Percentiles rank a stretch among this genome's conserved stretches.
Evolutionary conservation across 2,797 vertebrate species (phyloP).

Genomic region (Ctenopoma multispine): DNA sequence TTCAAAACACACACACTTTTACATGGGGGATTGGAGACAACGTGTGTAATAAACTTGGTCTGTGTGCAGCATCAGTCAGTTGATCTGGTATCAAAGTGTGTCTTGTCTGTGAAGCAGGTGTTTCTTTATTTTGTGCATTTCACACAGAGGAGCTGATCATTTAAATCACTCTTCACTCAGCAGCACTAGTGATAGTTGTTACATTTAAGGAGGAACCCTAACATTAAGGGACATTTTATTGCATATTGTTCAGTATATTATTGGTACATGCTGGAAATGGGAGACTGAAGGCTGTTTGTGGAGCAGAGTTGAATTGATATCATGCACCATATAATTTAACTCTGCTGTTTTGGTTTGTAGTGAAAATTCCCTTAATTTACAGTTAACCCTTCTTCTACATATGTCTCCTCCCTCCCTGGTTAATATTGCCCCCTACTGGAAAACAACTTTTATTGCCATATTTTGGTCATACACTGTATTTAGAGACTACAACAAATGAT

Average conservation of each 20-base stretch:
- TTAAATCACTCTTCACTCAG: conserved; percentile 4
- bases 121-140: conserved; percentile 38
- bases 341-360: conserved; percentile 20
- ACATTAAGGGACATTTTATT: conserved; percentile 18
- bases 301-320: conserved; percentile 20
- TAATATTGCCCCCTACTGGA: conserved; percentile 78
- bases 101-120: conserved; percentile 31
- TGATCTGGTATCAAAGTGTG: conserved; percentile 32
- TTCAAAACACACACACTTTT: conserved; percentile 26
- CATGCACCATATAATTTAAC: conserved; percentile 12
- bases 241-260: neutral
- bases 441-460: neutral
- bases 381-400: neutral
- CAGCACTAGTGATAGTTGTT: neutral
- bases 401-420: conserved; percentile 36
- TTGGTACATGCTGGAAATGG: neutral
- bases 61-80: conserved; percentile 30
- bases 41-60: conserved; percentile 38
- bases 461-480: neutral
- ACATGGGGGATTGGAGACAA: conserved; percentile 25
- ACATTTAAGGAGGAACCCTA: conserved; percentile 12
- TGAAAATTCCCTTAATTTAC: conserved; percentile 17
- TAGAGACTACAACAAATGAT: neutral
- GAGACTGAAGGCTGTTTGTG: neutral
- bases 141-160: conserved; percentile 24